Percentiles rank a stretch among this genome's conserved stretches.
These are phyloP conservation scores for Alentia gelatinosa DNA, from an alignment of 2,888 invertebrate species.

Conservation along the genomic window DNA sequence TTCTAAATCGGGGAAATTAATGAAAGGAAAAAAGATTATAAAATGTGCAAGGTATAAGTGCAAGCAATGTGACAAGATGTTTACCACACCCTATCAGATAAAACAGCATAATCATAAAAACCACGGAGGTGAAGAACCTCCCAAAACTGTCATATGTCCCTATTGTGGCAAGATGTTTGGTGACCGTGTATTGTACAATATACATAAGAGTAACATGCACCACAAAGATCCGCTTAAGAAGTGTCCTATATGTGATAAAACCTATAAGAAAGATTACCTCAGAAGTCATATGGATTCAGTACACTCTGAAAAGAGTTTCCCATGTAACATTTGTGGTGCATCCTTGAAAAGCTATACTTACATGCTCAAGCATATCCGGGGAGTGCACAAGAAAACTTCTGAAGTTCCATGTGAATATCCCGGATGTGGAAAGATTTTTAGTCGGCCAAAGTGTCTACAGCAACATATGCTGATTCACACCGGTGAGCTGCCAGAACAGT, in stretches of 20 bases:
- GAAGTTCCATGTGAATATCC: background rate
- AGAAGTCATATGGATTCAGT: background rate
- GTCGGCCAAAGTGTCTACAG: background rate
- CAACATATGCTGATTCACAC: background rate
- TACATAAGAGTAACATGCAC: background rate
- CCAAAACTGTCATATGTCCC: background rate
- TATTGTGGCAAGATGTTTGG: background rate
- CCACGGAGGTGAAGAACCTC: background rate
- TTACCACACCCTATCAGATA: background rate
- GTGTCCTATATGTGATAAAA: background rate
- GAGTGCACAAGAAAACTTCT: background rate
- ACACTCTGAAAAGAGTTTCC: background rate
- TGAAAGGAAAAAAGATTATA: too few relatives aligned
- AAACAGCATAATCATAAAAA: background rate
- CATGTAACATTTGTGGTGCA: background rate
- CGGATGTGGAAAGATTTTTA: background rate
- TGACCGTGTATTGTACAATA: background rate
- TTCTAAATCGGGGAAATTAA: too few relatives aligned
- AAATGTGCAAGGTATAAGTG: too few relatives aligned
- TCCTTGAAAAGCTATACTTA: background rate
- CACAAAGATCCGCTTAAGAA: background rate
- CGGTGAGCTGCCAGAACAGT: background rate
- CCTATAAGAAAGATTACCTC: background rate
- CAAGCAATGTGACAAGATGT: background rate
- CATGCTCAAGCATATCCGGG: background rate